These are phyloP conservation scores for Sebastes melanostomus DNA, from an alignment of 2,797 vertebrate genomes.

Conservation along the genomic window DNA sequence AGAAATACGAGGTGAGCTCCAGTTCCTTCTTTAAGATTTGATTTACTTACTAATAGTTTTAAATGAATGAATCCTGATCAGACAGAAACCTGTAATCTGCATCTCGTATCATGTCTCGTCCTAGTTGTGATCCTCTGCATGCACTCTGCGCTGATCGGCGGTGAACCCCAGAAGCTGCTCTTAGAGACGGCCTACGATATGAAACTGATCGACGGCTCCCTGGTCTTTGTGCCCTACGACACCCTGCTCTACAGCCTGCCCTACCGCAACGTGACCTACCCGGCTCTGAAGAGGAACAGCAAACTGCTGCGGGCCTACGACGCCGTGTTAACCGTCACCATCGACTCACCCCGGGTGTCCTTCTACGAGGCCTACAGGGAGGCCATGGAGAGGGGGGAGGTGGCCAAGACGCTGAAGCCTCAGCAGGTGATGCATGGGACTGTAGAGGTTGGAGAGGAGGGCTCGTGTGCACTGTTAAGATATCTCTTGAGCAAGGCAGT, in stretches of 20 bases:
- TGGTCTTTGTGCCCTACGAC: conserved; percentile 86
- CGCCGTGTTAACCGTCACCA: conserved; percentile 83
- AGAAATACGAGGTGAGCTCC: conserved; percentile 83
- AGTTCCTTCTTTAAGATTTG: background rate
- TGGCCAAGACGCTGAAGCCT: conserved; percentile 68
- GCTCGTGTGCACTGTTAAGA: background rate
- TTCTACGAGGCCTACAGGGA: conserved; percentile 82
- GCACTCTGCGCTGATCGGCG: conserved; percentile 86
- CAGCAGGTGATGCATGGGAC: conserved; percentile 67
- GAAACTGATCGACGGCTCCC: conserved; percentile 81
- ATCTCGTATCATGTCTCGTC: background rate
- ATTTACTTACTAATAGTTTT: background rate
- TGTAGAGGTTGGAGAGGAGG: background rate
- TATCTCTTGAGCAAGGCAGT: background rate
- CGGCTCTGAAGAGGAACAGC: conserved; percentile 70
- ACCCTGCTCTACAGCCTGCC: conserved; percentile 86
- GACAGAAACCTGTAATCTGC: background rate
- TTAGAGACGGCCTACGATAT: conserved; percentile 85
- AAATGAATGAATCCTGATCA: background rate
- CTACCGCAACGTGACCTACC: conserved; percentile 73
- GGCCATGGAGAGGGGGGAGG: conserved; percentile 78
- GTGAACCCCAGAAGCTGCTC: conserved; percentile 75
- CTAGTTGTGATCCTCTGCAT: conserved; percentile 87
- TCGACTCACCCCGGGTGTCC: conserved; percentile 74
- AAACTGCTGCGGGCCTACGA: conserved; percentile 84